Percentiles rank a stretch among this genome's conserved stretches.
These are phyloP conservation scores for Tyto alba DNA, from an alignment of 2,113 vertebrate species.

Conservation along the genomic window DNA sequence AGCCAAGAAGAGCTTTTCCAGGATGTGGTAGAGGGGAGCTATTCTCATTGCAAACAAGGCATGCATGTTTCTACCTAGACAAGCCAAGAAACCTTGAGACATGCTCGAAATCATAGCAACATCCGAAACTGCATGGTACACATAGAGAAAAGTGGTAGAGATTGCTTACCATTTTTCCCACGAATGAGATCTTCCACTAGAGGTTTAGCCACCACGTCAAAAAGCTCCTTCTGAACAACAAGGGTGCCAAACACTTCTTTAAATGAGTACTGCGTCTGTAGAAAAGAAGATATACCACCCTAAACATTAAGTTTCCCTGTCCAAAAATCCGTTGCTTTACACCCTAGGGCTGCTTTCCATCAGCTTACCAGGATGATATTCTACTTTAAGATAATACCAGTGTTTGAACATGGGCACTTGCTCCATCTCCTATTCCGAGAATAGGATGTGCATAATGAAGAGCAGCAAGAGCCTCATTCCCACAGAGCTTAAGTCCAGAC, in stretches of 20 bases:
- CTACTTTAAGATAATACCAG: neutral
- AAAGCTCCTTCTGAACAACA: slow-evolving; percentile 84
- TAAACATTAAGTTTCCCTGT: neutral
- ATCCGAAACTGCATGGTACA: accelerated
- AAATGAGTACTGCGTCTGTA: slow-evolving; percentile 92
- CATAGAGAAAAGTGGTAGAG: accelerated
- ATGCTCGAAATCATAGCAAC: accelerated
- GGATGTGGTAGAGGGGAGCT: neutral
- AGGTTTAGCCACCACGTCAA: slow-evolving; percentile 86
- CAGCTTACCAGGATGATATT: neutral
- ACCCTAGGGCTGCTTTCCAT: neutral
- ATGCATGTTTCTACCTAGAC: accelerated
- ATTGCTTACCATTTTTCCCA: slow-evolving; percentile 86
- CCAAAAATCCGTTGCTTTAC: neutral
- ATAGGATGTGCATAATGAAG: neutral
- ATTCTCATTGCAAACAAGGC: accelerated
- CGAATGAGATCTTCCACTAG: slow-evolving; percentile 90
- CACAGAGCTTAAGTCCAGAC: neutral
- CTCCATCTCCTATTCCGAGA: neutral
- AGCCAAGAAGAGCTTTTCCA: neutral
- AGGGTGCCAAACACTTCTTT: slow-evolving; percentile 88
- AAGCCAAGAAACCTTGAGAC: neutral
- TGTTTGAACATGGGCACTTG: neutral
- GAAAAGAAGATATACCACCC: neutral
- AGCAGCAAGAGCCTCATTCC: neutral